Evolutionary conservation across 2,888 invertebrate species (phyloP).

Genomic region (Alloscopus bannaensis): DNA sequence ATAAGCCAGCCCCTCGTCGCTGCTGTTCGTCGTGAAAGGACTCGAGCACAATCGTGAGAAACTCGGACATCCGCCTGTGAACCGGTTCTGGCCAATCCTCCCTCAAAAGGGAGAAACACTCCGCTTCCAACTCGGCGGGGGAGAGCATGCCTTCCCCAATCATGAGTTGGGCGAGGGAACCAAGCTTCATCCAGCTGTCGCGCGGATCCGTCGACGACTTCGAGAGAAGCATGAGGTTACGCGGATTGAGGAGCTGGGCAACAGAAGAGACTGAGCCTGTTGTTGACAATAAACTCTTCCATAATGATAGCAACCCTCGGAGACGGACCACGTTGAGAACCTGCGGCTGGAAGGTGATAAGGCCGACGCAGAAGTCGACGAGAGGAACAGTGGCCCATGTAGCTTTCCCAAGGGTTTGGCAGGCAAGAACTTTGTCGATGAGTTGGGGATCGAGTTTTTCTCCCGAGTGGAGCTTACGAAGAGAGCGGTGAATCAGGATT

Average conservation of each 20-base stretch:
- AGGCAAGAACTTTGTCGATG: slow-evolving; percentile 54
- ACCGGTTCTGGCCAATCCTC: slow-evolving; percentile 63
- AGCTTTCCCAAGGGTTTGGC: slow-evolving; percentile 28
- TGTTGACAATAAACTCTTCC: slow-evolving; percentile 58
- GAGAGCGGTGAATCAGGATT: slow-evolving; percentile 52
- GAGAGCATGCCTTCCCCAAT: slow-evolving; percentile 57
- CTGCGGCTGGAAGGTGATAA: slow-evolving; percentile 64
- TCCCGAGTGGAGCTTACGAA: slow-evolving; percentile 51
- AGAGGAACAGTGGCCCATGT: slow-evolving; percentile 41
- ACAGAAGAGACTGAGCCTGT: too few species aligned
- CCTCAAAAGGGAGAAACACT: slow-evolving; percentile 65
- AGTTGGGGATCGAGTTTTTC: slow-evolving; percentile 39
- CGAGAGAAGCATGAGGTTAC: slow-evolving; percentile 65
- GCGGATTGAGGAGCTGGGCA: slow-evolving; percentile 59
- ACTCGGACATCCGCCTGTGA: slow-evolving; percentile 56
- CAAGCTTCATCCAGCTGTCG: slow-evolving; percentile 59
- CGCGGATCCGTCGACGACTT: slow-evolving; percentile 47
- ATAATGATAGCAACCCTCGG: slow-evolving; percentile 52
- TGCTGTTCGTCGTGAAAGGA: slow-evolving; percentile 20
- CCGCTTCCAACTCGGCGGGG: slow-evolving; percentile 57
- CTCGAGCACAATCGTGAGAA: slow-evolving; percentile 57
- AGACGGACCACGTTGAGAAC: slow-evolving; percentile 42
- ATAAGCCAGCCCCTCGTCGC: too few species aligned
- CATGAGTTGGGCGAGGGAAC: slow-evolving; percentile 50
- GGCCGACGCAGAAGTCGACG: slow-evolving; percentile 60